Percentiles rank a stretch among this genome's conserved stretches.
Conservation (phyloP, 2,113 vertebrate genomes). For the Paramormyrops kingsleyae region DNA sequence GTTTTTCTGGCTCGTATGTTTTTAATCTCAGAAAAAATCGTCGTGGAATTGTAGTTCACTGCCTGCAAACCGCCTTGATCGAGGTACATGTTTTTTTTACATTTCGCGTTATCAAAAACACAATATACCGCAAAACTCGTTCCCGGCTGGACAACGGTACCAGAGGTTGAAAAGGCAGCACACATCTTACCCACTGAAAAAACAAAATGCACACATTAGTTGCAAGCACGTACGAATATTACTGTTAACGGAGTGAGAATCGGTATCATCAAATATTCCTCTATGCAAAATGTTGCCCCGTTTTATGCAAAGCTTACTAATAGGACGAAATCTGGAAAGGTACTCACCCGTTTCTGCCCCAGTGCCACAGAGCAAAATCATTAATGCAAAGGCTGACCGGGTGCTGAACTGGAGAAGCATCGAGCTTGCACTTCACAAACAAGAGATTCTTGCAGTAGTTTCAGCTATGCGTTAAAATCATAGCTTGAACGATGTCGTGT, state of each 20-base stretch:
- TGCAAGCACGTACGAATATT: not conserved
- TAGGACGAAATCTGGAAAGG: not conserved
- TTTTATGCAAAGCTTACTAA: not conserved
- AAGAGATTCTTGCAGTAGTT: not conserved
- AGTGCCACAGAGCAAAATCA: not conserved
- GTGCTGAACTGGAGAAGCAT: not conserved
- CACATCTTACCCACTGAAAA: not conserved
- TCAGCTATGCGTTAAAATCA: not conserved
- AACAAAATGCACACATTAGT: not conserved
- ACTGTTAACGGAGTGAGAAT: not conserved
- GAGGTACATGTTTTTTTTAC: slow-evolving; percentile 5
- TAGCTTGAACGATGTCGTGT: not conserved
- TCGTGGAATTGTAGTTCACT: not conserved
- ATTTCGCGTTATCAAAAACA: not conserved
- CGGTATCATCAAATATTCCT: not conserved
- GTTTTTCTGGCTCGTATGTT: not conserved
- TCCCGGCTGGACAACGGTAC: not conserved
- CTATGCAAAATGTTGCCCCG: not conserved
- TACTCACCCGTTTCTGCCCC: slow-evolving; percentile 13
- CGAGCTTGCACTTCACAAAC: not conserved
- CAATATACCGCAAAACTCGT: slow-evolving; percentile 8
- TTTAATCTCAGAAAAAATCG: not conserved
- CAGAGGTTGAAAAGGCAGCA: not conserved
- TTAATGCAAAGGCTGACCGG: not conserved
- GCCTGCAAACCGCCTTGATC: not conserved